Percentiles rank a stretch among this genome's conserved stretches.
These are phyloP conservation scores for Drosophila neoperkinsi DNA, from an alignment of 2,888 invertebrate genomes.

Conservation along the genomic window DNA sequence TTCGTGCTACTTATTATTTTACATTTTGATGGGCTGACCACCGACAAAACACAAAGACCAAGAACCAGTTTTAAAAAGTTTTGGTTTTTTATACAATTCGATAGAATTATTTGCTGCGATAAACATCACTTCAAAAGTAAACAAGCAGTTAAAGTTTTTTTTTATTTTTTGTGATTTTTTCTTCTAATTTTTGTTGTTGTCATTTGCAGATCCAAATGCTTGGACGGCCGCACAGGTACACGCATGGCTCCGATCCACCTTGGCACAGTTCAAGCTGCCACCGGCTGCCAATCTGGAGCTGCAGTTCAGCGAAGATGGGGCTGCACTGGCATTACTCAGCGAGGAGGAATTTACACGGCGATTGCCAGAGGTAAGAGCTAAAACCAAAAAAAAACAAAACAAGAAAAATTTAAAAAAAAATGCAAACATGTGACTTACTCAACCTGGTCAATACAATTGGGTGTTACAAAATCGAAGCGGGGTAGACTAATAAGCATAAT, in stretches of 20 bases:
- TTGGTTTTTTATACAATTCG: not conserved
- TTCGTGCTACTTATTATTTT: not conserved
- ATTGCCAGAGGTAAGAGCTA: conserved; percentile 90
- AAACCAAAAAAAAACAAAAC: not conserved
- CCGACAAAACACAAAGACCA: not conserved
- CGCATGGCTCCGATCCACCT: conserved; percentile 95
- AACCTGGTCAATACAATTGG: conserved; percentile 49
- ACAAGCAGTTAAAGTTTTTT: not conserved
- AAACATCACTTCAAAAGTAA: not conserved
- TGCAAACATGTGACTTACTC: conserved; percentile 43
- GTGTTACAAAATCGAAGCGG: conserved; percentile 68
- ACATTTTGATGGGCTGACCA: not conserved
- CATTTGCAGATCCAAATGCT: conserved; percentile 92
- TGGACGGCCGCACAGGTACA: conserved; percentile 95
- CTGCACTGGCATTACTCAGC: conserved; percentile 90
- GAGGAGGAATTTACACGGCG: conserved; percentile 94
- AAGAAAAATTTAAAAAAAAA: not conserved
- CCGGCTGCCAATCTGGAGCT: conserved; percentile 90
- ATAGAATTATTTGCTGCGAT: not conserved
- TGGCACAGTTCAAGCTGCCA: conserved; percentile 91
- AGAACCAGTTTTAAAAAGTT: not conserved
- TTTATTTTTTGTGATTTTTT: not conserved
- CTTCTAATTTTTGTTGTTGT: not conserved
- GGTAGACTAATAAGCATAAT: conserved; percentile 55
- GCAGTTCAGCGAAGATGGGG: conserved; percentile 93